These are phyloP conservation scores for Phoxinus phoxinus DNA, from an alignment of 2,113 vertebrate species.

Conservation along the genomic window DNA sequence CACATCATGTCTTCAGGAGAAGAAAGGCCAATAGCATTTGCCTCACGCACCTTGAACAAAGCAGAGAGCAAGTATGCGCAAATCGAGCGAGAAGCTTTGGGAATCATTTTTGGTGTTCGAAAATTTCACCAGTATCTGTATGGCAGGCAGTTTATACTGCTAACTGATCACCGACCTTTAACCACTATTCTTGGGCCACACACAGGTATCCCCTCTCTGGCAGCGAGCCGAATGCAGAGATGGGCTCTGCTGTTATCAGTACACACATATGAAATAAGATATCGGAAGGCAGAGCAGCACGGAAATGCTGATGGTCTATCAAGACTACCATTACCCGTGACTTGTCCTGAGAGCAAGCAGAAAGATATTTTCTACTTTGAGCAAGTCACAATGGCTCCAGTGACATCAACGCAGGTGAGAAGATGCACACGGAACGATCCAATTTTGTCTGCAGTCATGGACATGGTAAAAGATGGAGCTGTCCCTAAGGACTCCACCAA, in stretches of 20 bases:
- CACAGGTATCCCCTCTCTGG: constrained; percentile 55
- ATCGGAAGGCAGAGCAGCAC: constrained; percentile 45
- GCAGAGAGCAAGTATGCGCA: too few species aligned
- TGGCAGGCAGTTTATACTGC: constrained; percentile 1
- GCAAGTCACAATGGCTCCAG: neutral
- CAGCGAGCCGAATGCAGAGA: constrained; percentile 55
- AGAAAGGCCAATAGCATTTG: too few species aligned
- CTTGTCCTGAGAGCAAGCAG: neutral
- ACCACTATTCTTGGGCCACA: constrained; percentile 54
- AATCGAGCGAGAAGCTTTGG: too few species aligned
- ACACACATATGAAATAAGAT: constrained; percentile 58
- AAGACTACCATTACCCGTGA: constrained; percentile 54
- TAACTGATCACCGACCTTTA: constrained; percentile 6
- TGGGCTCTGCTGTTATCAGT: constrained; percentile 59
- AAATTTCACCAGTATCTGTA: too few species aligned
- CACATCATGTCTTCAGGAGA: too few species aligned
- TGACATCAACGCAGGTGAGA: neutral
- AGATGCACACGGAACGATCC: neutral
- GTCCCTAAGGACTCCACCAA: too few species aligned
- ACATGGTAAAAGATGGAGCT: too few species aligned
- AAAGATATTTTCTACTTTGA: neutral
- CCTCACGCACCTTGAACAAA: too few species aligned
- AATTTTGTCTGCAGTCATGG: constrained; percentile 10
- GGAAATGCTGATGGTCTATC: constrained; percentile 57
- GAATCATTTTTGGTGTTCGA: too few species aligned